Evolutionary conservation across 1,140 invertebrate genomes (phyloP), one percentile per base, ranked within the genome.

Genomic region (Neelides sp.): DNA sequence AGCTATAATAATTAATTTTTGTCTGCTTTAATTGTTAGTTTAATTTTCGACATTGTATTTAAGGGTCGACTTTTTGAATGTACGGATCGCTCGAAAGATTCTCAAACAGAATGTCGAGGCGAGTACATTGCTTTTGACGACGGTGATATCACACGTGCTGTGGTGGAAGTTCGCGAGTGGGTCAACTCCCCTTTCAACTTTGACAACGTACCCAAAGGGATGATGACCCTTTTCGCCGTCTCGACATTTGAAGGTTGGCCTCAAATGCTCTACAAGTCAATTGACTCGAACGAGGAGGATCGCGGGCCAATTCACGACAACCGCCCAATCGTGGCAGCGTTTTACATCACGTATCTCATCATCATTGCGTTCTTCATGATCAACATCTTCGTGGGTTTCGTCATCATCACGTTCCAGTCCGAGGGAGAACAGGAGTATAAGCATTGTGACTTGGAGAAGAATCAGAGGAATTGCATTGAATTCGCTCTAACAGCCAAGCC

Each of bases 371-470:
- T 94, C 75, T 98, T 98, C 74, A 98, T 98, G 94, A 94, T 99
- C 49, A 99, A 99, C 73, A 98, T 99, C 71, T 99, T 99, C 77
- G 95, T 99, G 62, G 95, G 95, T 90, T 99, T 99, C 78, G 96
- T 99, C 73, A 99, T 99, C 71, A 94, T 99, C 66, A 99, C 95
- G 63, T 92, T 92, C 69, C 86, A 98, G 72, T 96, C 93, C 67
- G 94, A 98, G 72, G 95, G 95, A 68, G 96, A 99, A 75, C 92
- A 97, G 69, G 96, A 99, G 70, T 99, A 98, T 68, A 97, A 97
- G 71, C 96, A 98, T 69, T 98, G 94, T 75, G 95, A 98, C 68
- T 74, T 98, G 52, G 94, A 98, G 69, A 99, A 98, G 72, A 99
- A 99, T 73, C 93, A 86, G 75, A 78, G 95, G 59, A 98, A 98